phyloP scores from a whole-genome alignment of 2,797 vertebrate genomes.

The Heteromormyrus szaboi region DNA sequence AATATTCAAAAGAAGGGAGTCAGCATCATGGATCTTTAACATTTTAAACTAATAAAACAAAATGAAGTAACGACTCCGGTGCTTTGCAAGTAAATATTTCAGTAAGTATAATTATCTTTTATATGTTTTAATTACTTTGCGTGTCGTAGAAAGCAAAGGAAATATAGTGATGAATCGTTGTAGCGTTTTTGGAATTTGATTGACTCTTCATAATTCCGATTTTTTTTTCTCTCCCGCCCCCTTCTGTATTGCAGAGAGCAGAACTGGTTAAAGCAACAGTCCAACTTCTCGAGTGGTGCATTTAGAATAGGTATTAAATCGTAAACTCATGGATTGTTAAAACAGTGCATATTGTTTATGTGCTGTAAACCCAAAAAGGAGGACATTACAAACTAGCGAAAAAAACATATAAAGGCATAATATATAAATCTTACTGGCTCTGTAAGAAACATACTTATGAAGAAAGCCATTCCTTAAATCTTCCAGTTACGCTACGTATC shows the following conservation, averaged over 20 bases:
- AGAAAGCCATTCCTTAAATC: not conserved
- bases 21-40: not conserved
- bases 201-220: not conserved
- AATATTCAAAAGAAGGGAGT: not conserved
- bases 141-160: not conserved
- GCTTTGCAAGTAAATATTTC: not conserved
- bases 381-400: not conserved
- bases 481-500: not conserved
- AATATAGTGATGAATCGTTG: not conserved
- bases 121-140: not conserved
- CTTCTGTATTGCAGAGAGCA: not conserved
- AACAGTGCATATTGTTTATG: not conserved
- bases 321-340: slow-evolving; percentile 14
- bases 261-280: slow-evolving; percentile 11
- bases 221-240: not conserved
- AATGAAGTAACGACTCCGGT: not conserved
- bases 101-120: not conserved
- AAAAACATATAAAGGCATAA: not conserved
- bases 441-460: not conserved
- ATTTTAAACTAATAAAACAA: not conserved
- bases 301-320: not conserved
- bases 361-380: not conserved
- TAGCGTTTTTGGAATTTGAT: slow-evolving; percentile 3
- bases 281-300: not conserved
- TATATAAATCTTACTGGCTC: not conserved